Base-by-base conservation (phyloP, 2,888 invertebrate species). In the Brachynemurus nebulosus region DNA sequence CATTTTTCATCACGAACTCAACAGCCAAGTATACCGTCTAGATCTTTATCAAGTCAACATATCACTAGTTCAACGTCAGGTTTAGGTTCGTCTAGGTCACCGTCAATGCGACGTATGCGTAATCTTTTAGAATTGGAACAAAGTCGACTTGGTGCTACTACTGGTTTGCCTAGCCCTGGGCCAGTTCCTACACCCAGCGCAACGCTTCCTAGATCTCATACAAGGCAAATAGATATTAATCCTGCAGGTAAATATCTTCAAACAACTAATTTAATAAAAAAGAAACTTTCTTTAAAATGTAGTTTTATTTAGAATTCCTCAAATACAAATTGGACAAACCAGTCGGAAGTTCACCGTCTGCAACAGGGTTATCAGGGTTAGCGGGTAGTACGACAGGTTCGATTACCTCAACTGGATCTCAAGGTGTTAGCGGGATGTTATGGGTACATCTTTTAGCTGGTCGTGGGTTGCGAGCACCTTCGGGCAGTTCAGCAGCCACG, bases 391-490 rank as follows among this genome's bases (percentile, higher is more conserved):
- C 39, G 23, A 36, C 36, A 36, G 47, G 47, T 45, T 37, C 37
- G 11, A 20, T 37, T 11, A 37, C 18, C 20, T 19, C 20, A 37
- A 37, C 37, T 4, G 7, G 19, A 2, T 48, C 25, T 48, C 48
- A 16, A 43, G 65, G 82, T 1, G 76, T 88, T 11, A 89, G 86
- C 42, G 92, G 92, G 6, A 79, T 92, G 72, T 68, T 92, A 4
- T 89, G 89, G 86, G 84, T 92, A 12, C 91, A 92, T 60, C 66
- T 92, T 42, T 64, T 92, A 34, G 89, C 90, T 2, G 92, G 92
- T 2, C 77, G 91, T 49, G 90, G 90, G 6, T 69, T 92, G 11
- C 72, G 89, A 54, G 79, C 86, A 16, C 76, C 79, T 1, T 75
- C 79, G 2, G 70, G 74, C 9, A 74, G 75, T 1, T 71, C 76